Evolutionary conservation across 2,113 vertebrate species (phyloP), one percentile per base, ranked within the genome.

Genomic region (Seriola quinqueradiata): DNA sequence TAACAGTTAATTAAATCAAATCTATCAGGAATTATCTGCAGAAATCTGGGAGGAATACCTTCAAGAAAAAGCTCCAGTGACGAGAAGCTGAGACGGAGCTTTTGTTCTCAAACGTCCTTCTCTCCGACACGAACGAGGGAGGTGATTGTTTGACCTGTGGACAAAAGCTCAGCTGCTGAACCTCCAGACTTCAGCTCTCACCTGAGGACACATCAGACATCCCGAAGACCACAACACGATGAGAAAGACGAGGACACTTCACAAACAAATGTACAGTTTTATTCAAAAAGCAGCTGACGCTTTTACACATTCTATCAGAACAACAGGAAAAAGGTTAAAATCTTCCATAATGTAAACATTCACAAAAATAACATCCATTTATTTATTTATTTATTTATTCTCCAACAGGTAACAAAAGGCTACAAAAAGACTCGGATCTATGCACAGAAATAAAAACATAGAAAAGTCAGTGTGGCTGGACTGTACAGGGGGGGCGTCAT

Each of bases 361-460:
- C 85, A 90, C 78, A 94, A 95, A 95, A 96, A 95, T 95, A 94
- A 95, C 92, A 93, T 87, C 64, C 46, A 87, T 93, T 83, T 91
- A 80, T 92, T 85, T 84, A 87, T 93, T 83, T 91, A 80, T 92
- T 85, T 84, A 57, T 92, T 87, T 85, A 50, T 81, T 87, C 70
- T 85, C 69, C 76, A 92, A 85, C 86, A 69, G 78, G 83, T 91
- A 92, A 93, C 66, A 94, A 94, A 92, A 93, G 88, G 71, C 87
- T 91, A 92, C 55, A 92, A 92, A 94, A 93, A 77, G 78, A 90
- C 75, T 82, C 66, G 66, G 13, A 72, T 75, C 71, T 92, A 79
- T 90, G 69, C 81, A 90, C 81, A 87, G 76, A 93, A 93, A 92
- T 91, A 89, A 86, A 90, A 86, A 83, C 17, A 59, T 79, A 81